phyloP scores from a whole-genome alignment of 2,888 invertebrate species.

The Caenorhabditis zanzibari region DNA sequence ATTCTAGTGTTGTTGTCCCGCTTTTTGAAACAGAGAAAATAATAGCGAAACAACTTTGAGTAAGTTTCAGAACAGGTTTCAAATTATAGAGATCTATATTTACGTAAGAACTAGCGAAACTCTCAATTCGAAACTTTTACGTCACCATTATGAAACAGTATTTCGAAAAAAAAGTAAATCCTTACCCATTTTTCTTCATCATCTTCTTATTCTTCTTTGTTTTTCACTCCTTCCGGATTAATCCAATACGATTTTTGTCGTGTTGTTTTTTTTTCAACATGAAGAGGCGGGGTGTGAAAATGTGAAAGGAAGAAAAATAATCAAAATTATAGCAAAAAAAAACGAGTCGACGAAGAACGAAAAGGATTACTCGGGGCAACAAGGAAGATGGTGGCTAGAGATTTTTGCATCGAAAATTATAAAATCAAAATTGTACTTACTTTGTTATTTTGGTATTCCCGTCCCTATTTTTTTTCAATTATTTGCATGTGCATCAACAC shows the following conservation, averaged over 20 bases:
- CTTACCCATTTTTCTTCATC: neutral
- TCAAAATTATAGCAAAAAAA: conserved; percentile 36
- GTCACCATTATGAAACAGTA: conserved; percentile 3
- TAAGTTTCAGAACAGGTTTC: too few species aligned
- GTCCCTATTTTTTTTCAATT: too few species aligned
- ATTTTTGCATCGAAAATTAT: neutral
- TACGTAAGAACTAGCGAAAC: too few species aligned
- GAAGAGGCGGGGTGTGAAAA: neutral
- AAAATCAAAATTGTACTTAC: neutral
- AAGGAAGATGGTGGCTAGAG: neutral
- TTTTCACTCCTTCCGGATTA: conserved; percentile 2
- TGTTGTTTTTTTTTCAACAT: conserved; percentile 11
- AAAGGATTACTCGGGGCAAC: conserved; percentile 22
- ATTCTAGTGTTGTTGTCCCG: too few species aligned
- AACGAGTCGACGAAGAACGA: neutral
- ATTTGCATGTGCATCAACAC: neutral
- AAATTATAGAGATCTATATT: too few species aligned
- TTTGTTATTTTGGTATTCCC: too few species aligned
- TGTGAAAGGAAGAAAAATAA: conserved; percentile 20
- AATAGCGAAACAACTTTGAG: too few species aligned
- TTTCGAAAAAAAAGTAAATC: neutral
- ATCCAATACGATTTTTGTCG: conserved; percentile 4
- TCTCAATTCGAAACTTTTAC: neutral
- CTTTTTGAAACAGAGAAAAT: too few species aligned
- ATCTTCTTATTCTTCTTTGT: neutral